A percentile compares a stretch with the other conserved stretches of the same genome.
These are phyloP conservation scores for Pemphigus obesinymphae DNA, from an alignment of 1,140 invertebrate genomes.

Conservation along the genomic window DNA sequence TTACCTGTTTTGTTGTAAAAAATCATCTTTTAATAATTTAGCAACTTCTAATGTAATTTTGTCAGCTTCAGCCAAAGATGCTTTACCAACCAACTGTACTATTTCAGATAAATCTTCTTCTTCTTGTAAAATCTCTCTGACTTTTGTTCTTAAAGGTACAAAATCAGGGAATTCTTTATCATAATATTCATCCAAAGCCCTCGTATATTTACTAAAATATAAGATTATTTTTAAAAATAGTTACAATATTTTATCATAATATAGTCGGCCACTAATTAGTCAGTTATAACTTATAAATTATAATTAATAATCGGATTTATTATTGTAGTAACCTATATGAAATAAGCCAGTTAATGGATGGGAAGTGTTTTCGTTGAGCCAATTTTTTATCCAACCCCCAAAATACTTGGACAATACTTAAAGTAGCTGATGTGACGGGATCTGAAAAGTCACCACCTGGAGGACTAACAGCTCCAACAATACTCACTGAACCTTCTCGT, in stretches of 20 bases:
- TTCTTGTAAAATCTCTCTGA: conserved; percentile 96
- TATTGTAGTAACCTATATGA: conserved; percentile 70
- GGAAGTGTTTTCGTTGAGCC: conserved; percentile 99
- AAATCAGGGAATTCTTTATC: conserved; percentile 99
- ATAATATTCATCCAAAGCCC: conserved; percentile 97
- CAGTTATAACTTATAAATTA: no score
- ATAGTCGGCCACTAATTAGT: no score
- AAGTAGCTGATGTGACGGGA: conserved; percentile 97
- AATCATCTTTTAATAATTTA: conserved; percentile 97
- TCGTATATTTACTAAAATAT: conserved; percentile 88
- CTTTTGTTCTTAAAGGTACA: conserved; percentile 87
- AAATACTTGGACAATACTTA: conserved; percentile 99
- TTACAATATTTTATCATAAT: no score
- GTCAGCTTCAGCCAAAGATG: conserved; percentile 95
- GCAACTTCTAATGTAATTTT: conserved; percentile 99
- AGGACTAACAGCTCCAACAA: conserved; percentile 98
- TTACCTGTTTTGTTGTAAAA: conserved; percentile 95
- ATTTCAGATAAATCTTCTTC: conserved; percentile 99
- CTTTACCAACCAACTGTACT: conserved; percentile 98
- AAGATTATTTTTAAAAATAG: no score
- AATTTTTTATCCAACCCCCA: conserved; percentile 99
- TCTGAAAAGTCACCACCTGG: conserved; percentile 99
- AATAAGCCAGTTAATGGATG: conserved; percentile 99
- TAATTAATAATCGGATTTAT: background rate
- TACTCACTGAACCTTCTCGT: conserved; percentile 95